Conservation (phyloP, 1,140 invertebrate species). For the Heliconius melpomene region DNA sequence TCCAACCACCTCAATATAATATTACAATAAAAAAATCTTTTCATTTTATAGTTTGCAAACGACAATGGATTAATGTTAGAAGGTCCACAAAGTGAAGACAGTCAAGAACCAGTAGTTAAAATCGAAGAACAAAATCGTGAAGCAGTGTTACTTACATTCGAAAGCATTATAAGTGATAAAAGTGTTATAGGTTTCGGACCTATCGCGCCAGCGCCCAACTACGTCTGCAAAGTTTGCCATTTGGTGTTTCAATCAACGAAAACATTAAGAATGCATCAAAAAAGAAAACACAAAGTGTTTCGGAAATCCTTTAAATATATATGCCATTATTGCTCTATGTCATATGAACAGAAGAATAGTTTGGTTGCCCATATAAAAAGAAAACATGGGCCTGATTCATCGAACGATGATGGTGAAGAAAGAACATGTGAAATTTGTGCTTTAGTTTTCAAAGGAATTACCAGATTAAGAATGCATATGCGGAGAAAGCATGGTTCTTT, state of each 20-base stretch:
- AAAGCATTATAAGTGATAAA: conserved; percentile 63
- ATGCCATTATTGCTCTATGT: conserved; percentile 69
- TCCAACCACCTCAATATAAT: neutral
- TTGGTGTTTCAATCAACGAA: conserved; percentile 67
- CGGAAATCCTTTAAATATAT: conserved; percentile 65
- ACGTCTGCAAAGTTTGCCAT: conserved; percentile 71
- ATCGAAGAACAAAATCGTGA: conserved; percentile 62
- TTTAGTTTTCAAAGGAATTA: conserved; percentile 70
- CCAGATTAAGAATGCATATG: conserved; percentile 73
- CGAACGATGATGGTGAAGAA: conserved; percentile 60
- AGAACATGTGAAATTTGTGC: conserved; percentile 71
- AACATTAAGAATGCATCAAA: conserved; percentile 69
- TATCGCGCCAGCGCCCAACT: conserved; percentile 41
- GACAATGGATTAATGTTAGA: conserved; percentile 59
- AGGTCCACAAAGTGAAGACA: conserved; percentile 59
- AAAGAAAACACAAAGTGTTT: conserved; percentile 65
- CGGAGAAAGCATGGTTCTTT: conserved; percentile 68
- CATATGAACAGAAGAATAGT: conserved; percentile 71
- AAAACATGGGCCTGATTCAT: conserved; percentile 66
- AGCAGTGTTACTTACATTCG: conserved; percentile 64
- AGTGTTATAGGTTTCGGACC: conserved; percentile 44
- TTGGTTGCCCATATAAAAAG: conserved; percentile 69
- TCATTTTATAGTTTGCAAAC: conserved; percentile 64
- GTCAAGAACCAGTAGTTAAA: conserved; percentile 63
- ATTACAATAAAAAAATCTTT: no score